These are phyloP conservation scores for Polydrusus tereticollis DNA, from an alignment of 2,888 invertebrate species.

Conservation along the genomic window DNA sequence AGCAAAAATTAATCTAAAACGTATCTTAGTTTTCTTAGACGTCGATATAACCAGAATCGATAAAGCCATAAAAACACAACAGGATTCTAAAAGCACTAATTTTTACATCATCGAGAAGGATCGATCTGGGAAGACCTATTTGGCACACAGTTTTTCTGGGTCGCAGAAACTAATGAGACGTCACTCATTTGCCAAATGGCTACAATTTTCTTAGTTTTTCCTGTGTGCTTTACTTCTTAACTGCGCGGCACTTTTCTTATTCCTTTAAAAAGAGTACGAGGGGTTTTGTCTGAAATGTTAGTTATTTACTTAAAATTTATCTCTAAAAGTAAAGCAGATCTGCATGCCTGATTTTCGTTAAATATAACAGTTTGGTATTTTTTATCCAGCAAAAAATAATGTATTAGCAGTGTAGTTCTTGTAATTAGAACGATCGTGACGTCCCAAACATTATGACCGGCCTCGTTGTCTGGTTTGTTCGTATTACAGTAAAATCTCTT, in stretches of 20 bases:
- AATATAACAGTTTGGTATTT: no score
- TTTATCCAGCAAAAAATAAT: no score
- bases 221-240: background rate
- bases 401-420: no score
- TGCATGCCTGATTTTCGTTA: no score
- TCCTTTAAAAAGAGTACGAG: background rate
- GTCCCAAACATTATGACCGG: no score
- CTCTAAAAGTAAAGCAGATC: no score
- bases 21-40: background rate
- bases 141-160: constrained; percentile 2
- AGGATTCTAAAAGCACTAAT: background rate
- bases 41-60: background rate
- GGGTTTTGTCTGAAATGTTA: background rate
- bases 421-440: no score
- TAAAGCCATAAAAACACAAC: constrained; percentile 4
- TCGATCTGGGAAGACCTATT: constrained; percentile 7
- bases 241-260: background rate
- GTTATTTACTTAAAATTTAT: no score
- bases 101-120: background rate
- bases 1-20: no score
- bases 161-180: constrained; percentile 26
- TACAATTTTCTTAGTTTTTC: constrained; percentile 14
- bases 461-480: no score
- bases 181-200: constrained; percentile 31
- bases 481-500: no score